Base-by-base conservation (phyloP, 2,113 vertebrate genomes). In the Chamaea fasciata region DNA sequence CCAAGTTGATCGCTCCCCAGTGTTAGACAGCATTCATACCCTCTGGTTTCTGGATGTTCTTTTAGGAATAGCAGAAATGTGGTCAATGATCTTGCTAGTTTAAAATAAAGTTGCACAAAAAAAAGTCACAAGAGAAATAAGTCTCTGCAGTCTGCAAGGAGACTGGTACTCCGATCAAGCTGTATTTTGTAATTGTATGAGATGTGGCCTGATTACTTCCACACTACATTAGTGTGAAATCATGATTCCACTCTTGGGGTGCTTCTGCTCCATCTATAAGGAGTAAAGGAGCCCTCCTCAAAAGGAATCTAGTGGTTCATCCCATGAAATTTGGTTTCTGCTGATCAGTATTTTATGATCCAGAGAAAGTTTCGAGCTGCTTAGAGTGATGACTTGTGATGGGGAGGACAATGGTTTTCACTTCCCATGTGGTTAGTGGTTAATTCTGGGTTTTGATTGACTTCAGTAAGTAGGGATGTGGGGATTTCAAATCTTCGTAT, bases 141-240 rank as follows among this genome's bases (percentile, higher is more conserved):
- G 17, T 42, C 42, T 77, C n/a, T 95, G 31, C 14, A 84, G 42
- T 39, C 69, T 78, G 18, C 33, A 55, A 49, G 85, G 60, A 71
- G 60, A 17, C 23, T 0, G 2, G 7, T 76, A 26, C 44, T 77
- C 46, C 50, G 35, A 46, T 70, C 24, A 85, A 62, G 23, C 28
- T 80, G 46, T 76, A 83, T 39, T 39, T 39, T 39, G 37, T 39
- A 86, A 55, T 78, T 33, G 1, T 46, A 11, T 70, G 74, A 91
- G 16, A 16, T 7, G 0, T 63, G 30, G 22, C 21, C 15, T 60
- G 73, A 26, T 30, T 65, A 27, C 9, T 59, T 44, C 21, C 27
- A 27, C 0, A 1, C 13, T 59, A 26, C 1, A 0, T 23, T 46
- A 46, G 14, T 33, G 28, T 44, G 53, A 46, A 67, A 67, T 74